Evolutionary conservation across 2,113 vertebrate genomes (phyloP).

Genomic region (Acrocephalus arundinaceus): DNA sequence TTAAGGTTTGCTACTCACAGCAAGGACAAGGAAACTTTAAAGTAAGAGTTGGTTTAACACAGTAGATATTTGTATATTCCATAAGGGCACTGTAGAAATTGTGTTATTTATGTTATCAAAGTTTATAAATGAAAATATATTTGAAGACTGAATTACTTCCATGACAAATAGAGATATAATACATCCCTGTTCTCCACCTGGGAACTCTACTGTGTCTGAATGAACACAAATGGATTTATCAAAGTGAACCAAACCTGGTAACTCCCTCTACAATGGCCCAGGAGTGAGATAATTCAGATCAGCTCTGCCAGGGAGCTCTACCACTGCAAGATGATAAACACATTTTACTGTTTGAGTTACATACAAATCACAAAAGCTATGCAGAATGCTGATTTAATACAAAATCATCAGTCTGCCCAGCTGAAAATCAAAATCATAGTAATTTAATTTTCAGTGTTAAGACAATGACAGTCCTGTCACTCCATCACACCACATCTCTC

Average conservation of each 20-base stretch:
- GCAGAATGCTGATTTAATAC: neutral
- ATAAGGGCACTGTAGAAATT: neutral
- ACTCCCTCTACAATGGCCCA: neutral
- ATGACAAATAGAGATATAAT: neutral
- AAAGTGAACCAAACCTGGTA: neutral
- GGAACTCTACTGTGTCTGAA: neutral
- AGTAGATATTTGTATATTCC: neutral
- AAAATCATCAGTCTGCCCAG: neutral
- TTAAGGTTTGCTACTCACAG: neutral
- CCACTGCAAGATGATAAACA: neutral
- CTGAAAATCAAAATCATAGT: neutral
- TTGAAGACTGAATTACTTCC: neutral
- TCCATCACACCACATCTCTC: neutral
- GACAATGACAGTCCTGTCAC: neutral
- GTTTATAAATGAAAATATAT: neutral
- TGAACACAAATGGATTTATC: neutral
- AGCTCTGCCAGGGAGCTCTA: conserved; percentile 25
- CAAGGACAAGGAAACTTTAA: neutral
- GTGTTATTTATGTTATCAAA: neutral
- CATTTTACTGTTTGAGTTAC: neutral
- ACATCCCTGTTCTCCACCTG: neutral
- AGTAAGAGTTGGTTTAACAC: neutral
- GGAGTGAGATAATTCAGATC: neutral
- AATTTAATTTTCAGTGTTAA: neutral
- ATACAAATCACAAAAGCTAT: neutral